Evolutionary conservation across 2,113 vertebrate species (phyloP).

Genomic region (human (Homo sapiens)): DNA sequence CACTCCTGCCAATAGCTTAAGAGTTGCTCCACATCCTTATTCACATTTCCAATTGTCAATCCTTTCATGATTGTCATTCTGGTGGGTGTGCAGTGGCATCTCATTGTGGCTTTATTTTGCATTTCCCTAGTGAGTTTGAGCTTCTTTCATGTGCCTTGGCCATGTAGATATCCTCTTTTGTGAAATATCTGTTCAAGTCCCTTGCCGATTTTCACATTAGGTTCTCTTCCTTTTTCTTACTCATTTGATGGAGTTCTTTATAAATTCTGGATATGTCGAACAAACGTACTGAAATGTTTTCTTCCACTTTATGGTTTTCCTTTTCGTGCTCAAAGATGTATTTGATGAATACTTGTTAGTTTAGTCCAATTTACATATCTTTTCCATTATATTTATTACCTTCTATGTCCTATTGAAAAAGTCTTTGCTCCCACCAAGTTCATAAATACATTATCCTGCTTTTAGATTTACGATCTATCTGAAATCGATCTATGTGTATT

Average conservation of each 20-base stretch:
- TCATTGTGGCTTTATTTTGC: neutral
- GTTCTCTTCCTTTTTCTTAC: neutral
- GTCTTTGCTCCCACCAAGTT: neutral
- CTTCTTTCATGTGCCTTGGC: neutral
- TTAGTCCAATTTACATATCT: neutral
- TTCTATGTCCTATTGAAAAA: constrained; percentile 16
- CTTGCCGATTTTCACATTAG: neutral
- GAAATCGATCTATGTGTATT: neutral
- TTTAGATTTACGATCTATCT: neutral
- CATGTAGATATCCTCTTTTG: neutral
- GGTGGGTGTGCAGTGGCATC: neutral
- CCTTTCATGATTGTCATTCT: neutral
- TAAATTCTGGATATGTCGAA: neutral
- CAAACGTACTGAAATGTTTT: neutral
- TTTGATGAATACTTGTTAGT: neutral
- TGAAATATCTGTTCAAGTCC: neutral
- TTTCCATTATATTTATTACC: constrained; percentile 14
- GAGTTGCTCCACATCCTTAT: neutral
- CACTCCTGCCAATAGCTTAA: neutral
- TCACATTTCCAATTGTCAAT: neutral
- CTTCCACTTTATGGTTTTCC: neutral
- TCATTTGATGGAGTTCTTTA: neutral
- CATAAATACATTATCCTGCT: neutral
- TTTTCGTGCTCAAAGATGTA: neutral
- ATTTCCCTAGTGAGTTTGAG: neutral